phyloP scores from a whole-genome alignment of 2,888 invertebrate species.

The Ennomos quercinarius region DNA sequence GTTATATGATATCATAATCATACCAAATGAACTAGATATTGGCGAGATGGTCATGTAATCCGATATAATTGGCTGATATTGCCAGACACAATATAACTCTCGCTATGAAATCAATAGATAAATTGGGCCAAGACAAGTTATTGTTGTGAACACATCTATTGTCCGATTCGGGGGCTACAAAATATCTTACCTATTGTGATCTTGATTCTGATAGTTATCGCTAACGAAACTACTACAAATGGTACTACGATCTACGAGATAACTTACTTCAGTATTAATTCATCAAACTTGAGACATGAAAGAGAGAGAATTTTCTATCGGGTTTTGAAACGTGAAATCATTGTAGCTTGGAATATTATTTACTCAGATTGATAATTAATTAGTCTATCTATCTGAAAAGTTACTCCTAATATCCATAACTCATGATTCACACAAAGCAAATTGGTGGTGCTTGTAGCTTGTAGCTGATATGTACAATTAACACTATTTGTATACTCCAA shows the following conservation, averaged over 20 bases:
- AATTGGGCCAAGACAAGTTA: slow-evolving; percentile 28
- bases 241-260: slow-evolving; percentile 27
- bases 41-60: slow-evolving; percentile 30
- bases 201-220: slow-evolving; percentile 13
- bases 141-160: slow-evolving; percentile 24
- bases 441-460: not conserved
- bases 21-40: slow-evolving; percentile 21
- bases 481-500: not conserved
- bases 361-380: not conserved
- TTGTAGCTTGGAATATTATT: slow-evolving; percentile 10
- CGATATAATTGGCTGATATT: slow-evolving; percentile 33
- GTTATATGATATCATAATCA: slow-evolving; percentile 24
- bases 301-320: slow-evolving; percentile 34
- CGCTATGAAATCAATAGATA: slow-evolving; percentile 24
- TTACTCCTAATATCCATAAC: slow-evolving; percentile 1
- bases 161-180: slow-evolving; percentile 13
- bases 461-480: not conserved
- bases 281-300: slow-evolving; percentile 35
- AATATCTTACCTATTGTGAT: slow-evolving; percentile 20
- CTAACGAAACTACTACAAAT: slow-evolving; percentile 33
- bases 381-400: not conserved
- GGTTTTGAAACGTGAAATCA: slow-evolving; percentile 30
- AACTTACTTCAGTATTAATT: slow-evolving; percentile 32
- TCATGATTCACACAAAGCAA: slow-evolving; percentile 11
- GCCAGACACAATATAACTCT: slow-evolving; percentile 21